Percentiles rank a stretch among this genome's conserved stretches.
Evolutionary conservation across 2,888 invertebrate genomes (phyloP).

Genomic region (Agrochola lychnidis): DNA sequence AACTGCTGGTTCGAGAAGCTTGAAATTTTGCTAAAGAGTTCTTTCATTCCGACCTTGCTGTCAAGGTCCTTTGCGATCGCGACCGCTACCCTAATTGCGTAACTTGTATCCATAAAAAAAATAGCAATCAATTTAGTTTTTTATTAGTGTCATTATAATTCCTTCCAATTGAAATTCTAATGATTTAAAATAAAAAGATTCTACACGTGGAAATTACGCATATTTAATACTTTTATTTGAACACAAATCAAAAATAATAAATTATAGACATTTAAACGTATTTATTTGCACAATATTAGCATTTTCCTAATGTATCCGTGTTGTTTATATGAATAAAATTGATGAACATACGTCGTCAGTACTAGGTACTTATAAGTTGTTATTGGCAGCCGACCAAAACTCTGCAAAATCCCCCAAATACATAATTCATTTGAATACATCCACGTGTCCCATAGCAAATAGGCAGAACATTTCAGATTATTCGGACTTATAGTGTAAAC

Average conservation of each 20-base stretch:
- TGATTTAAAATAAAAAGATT: background rate
- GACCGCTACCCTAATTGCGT: no score
- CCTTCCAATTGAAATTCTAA: background rate
- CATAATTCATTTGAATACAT: conserved; percentile 37
- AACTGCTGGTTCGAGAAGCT: no score
- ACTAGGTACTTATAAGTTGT: background rate
- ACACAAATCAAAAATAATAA: background rate
- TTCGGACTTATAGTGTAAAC: background rate
- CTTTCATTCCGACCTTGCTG: no score
- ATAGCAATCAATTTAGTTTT: background rate
- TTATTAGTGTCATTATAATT: background rate
- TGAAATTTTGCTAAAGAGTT: background rate
- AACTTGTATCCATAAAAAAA: no score
- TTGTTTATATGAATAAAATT: conserved; percentile 39
- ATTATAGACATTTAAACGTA: background rate
- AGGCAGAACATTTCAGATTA: background rate
- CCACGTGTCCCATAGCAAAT: background rate
- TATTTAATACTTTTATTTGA: background rate
- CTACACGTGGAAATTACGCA: background rate
- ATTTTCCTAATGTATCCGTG: conserved; percentile 1
- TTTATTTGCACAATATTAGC: conserved; percentile 18
- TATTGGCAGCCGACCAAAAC: conserved; percentile 47
- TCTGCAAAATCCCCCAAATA: conserved; percentile 14
- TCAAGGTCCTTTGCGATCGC: no score
- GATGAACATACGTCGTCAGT: background rate